Conservation (phyloP, 37 sponge, comb jelly and placozoan genomes). For the Chondrosia reniformis region DNA sequence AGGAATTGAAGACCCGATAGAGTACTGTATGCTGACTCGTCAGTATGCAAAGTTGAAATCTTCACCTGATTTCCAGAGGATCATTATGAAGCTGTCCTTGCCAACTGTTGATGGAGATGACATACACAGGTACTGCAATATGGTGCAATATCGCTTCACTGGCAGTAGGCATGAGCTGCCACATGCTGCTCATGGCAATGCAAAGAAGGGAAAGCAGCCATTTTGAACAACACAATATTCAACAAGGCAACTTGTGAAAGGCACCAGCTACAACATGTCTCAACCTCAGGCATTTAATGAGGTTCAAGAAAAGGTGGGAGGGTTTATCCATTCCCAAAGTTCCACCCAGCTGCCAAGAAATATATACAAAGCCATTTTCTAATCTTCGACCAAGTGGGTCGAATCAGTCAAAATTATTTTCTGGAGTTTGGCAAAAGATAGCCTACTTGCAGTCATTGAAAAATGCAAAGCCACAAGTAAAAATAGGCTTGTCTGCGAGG, state of each 20-base stretch:
- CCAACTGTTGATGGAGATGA: background rate
- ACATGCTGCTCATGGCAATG: background rate
- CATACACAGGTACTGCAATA: background rate
- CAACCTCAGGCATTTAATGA: background rate
- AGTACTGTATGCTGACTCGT: background rate
- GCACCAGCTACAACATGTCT: background rate
- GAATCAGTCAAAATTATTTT: background rate
- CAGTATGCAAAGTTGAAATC: background rate
- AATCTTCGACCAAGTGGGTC: conserved; percentile 2
- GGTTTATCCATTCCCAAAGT: background rate
- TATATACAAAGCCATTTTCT: background rate
- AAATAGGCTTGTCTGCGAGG: background rate
- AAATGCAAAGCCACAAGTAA: background rate
- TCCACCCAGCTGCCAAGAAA: conserved; percentile 1
- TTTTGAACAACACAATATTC: conserved; percentile 1
- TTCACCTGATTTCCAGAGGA: background rate
- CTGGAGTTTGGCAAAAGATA: background rate
- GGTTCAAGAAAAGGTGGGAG: background rate
- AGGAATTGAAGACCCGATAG: background rate
- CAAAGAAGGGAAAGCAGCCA: background rate
- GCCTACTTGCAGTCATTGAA: conserved; percentile 1
- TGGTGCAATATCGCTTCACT: background rate
- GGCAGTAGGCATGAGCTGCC: background rate
- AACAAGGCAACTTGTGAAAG: conserved; percentile 1
- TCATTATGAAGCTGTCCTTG: background rate